phyloP scores from a whole-genome alignment of 2,797 vertebrate species.

The Gephyroberyx darwinii region DNA sequence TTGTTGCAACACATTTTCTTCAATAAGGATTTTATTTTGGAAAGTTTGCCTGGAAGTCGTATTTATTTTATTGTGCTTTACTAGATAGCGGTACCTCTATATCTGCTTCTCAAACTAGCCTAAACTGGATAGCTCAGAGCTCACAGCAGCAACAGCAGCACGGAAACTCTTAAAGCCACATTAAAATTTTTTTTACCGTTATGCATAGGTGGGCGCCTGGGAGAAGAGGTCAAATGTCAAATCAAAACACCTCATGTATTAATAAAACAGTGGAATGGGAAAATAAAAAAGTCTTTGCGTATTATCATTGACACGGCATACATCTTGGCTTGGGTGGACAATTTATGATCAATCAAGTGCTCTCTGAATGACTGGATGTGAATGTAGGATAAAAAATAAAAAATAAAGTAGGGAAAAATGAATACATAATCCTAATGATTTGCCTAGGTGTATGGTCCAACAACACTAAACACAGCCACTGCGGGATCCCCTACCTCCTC shows the following conservation, averaged over 20 bases:
- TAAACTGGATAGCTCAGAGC: conserved; percentile 79
- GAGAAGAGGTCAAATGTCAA: background rate
- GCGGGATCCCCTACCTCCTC: conserved; percentile 85
- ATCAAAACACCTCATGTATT: background rate
- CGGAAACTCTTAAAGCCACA: conserved; percentile 6
- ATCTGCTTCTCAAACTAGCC: conserved; percentile 77
- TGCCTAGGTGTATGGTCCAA: background rate
- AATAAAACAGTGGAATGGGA: background rate
- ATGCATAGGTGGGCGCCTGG: too few species aligned
- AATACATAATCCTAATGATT: conserved; percentile 16
- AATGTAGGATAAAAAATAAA: conserved; percentile 14
- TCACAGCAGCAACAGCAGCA: conserved; percentile 34
- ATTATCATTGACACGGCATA: too few species aligned
- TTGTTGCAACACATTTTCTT: fast-evolving
- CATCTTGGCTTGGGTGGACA: too few species aligned
- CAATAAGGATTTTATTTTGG: conserved; percentile 58
- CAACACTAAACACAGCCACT: background rate
- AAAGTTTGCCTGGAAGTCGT: fast-evolving
- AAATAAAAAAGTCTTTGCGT: too few species aligned
- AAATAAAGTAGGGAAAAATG: conserved; percentile 61
- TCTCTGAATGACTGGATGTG: conserved; percentile 50
- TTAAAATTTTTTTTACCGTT: background rate
- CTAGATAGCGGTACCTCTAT: conserved; percentile 40
- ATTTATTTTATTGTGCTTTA: background rate
- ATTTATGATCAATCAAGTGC: background rate